These are phyloP conservation scores for Pachycephala philippinensis DNA, from an alignment of 2,113 vertebrate genomes.

Conservation along the genomic window DNA sequence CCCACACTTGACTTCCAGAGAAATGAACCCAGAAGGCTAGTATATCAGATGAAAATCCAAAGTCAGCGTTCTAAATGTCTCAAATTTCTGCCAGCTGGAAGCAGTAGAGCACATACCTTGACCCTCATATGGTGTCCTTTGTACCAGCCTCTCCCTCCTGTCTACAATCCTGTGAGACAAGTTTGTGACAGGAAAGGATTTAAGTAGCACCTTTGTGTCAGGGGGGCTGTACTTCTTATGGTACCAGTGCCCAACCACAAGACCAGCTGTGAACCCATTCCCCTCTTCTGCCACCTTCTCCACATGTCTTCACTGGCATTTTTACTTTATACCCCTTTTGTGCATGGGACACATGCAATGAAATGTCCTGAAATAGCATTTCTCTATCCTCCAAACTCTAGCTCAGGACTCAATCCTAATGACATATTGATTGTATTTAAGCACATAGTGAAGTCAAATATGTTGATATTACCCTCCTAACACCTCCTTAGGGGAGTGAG, in stretches of 20 bases:
- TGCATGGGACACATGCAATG: neutral
- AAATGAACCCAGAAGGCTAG: neutral
- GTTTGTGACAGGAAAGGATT: neutral
- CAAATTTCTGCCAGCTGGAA: conserved; percentile 14
- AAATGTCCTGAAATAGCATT: neutral
- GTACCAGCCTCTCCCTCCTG: conserved; percentile 13
- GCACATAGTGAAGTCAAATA: neutral
- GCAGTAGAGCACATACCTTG: conserved; percentile 1
- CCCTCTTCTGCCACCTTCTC: neutral
- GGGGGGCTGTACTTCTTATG: neutral
- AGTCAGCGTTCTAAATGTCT: conserved; percentile 4
- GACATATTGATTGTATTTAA: accelerated
- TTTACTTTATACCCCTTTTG: neutral
- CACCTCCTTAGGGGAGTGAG: neutral
- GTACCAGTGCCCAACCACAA: neutral
- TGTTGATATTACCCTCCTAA: neutral
- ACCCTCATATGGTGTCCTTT: neutral
- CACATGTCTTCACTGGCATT: neutral
- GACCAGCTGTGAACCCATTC: neutral
- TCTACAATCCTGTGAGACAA: neutral
- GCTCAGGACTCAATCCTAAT: neutral
- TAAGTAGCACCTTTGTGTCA: neutral
- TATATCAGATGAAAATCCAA: neutral
- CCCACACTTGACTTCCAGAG: neutral
- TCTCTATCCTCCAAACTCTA: neutral